These are phyloP conservation scores for Heliopora coerulea DNA, from an alignment of 92 coral and sea anemone genomes.

Conservation along the genomic window DNA sequence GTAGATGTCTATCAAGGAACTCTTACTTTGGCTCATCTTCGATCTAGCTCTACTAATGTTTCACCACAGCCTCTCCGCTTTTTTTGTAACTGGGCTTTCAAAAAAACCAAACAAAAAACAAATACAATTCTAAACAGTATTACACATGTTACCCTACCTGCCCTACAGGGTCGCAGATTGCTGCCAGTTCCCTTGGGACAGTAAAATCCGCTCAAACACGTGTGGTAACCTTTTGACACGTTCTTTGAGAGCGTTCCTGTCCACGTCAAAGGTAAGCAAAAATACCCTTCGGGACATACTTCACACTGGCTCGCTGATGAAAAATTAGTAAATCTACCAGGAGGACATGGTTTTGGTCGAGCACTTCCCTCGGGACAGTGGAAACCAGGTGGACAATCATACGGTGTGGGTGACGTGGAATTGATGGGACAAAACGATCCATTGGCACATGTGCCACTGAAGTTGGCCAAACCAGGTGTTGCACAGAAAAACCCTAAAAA, in stretches of 20 bases:
- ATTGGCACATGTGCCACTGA: slow-evolving; percentile 72
- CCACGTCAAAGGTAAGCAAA: slow-evolving; percentile 69
- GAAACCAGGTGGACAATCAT: slow-evolving; percentile 82
- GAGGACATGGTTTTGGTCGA: slow-evolving; percentile 80
- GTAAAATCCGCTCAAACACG: slow-evolving; percentile 79
- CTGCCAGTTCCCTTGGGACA: slow-evolving; percentile 86
- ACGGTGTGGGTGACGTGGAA: slow-evolving; percentile 55
- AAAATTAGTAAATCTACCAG: slow-evolving; percentile 81
- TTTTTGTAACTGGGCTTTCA: too few species aligned
- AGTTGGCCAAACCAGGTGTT: slow-evolving; percentile 60
- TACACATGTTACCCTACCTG: too few species aligned
- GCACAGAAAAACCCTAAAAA: slow-evolving; percentile 80
- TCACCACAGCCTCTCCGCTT: too few species aligned
- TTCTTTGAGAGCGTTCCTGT: slow-evolving; percentile 53
- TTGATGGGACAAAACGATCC: slow-evolving; percentile 90
- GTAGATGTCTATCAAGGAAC: too few species aligned
- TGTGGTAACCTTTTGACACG: slow-evolving; percentile 68
- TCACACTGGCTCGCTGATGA: slow-evolving; percentile 67
- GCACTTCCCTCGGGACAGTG: slow-evolving; percentile 90
- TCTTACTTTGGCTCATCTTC: too few species aligned
- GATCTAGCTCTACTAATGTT: too few species aligned
- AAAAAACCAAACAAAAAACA: too few species aligned
- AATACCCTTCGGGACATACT: slow-evolving; percentile 78
- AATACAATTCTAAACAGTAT: too few species aligned
- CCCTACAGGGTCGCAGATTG: slow-evolving; percentile 85